These are phyloP conservation scores for Lerista edwardsae DNA, from an alignment of 2,797 vertebrate species.

Conservation along the genomic window DNA sequence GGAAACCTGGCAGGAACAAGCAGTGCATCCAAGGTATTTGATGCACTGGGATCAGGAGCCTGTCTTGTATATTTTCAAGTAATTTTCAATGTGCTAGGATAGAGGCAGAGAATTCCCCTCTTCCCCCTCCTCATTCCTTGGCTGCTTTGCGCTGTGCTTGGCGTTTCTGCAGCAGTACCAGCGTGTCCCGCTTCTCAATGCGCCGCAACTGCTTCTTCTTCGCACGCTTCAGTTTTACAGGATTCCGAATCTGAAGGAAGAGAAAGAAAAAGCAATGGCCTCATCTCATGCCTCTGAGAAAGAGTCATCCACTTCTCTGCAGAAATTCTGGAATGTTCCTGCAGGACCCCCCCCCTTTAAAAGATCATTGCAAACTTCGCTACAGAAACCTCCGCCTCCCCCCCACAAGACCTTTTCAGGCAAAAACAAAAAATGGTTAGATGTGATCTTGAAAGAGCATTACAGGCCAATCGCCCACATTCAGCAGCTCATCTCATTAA, in stretches of 20 bases:
- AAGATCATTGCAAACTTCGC: too few relatives aligned
- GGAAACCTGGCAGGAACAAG: not conserved
- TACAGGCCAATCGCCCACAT: too few relatives aligned
- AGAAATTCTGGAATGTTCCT: not conserved
- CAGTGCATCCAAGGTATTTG: not conserved
- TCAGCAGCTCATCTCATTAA: too few relatives aligned
- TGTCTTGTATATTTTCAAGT: not conserved
- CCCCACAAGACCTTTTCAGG: too few relatives aligned
- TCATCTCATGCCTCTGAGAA: not conserved
- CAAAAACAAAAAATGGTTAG: too few relatives aligned
- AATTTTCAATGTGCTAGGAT: not conserved
- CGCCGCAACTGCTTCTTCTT: slow-evolving; percentile 92
- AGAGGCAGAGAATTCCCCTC: not conserved
- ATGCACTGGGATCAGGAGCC: not conserved
- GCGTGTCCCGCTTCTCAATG: slow-evolving; percentile 91
- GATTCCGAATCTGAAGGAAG: slow-evolving; percentile 86
- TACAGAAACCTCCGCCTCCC: too few relatives aligned
- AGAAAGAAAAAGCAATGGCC: rapidly evolving
- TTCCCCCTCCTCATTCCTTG: slow-evolving; percentile 30
- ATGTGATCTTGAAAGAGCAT: too few relatives aligned
- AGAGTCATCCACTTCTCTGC: not conserved
- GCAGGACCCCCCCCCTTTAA: too few relatives aligned
- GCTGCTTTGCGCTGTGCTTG: slow-evolving; percentile 28
- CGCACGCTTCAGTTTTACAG: slow-evolving; percentile 90
- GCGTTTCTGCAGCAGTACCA: slow-evolving; percentile 81